Evolutionary conservation across 64 coral and sea anemone genomes (phyloP).

Genomic region (Catalaphyllia jardinei): DNA sequence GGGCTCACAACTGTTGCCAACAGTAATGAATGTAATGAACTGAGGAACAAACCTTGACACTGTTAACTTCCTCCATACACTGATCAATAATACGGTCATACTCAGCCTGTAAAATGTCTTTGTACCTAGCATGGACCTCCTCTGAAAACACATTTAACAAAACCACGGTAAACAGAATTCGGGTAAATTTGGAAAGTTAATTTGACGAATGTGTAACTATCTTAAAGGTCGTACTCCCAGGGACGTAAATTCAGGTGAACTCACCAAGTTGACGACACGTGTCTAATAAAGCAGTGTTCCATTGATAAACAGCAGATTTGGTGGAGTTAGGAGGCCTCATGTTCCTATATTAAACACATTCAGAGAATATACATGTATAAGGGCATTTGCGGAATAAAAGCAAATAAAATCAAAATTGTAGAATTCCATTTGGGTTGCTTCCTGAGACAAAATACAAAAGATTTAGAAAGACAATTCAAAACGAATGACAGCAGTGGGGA

Average conservation of each 20-base stretch:
- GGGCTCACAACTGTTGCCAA: too few species aligned
- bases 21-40: too few species aligned
- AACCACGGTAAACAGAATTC: too few species aligned
- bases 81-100: constrained; percentile 77
- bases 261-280: constrained; percentile 75
- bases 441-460: background rate
- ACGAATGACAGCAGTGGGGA: background rate
- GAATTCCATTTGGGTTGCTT: background rate
- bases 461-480: background rate
- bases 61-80: constrained; percentile 77
- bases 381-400: background rate
- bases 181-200: too few species aligned
- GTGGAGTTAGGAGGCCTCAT: constrained; percentile 93
- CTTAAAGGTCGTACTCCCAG: too few species aligned
- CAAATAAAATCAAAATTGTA: background rate
- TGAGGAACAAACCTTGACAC: constrained; percentile 54
- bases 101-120: constrained; percentile 72
- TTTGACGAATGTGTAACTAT: too few species aligned
- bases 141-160: constrained; percentile 45
- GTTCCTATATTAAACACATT: constrained; percentile 47
- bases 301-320: constrained; percentile 96
- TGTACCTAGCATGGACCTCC: constrained; percentile 72
- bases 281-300: constrained; percentile 65
- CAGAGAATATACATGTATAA: background rate
- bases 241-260: background rate